These are phyloP conservation scores for Aproaerema taeniolella DNA, from an alignment of 2,888 invertebrate genomes.

Conservation along the genomic window DNA sequence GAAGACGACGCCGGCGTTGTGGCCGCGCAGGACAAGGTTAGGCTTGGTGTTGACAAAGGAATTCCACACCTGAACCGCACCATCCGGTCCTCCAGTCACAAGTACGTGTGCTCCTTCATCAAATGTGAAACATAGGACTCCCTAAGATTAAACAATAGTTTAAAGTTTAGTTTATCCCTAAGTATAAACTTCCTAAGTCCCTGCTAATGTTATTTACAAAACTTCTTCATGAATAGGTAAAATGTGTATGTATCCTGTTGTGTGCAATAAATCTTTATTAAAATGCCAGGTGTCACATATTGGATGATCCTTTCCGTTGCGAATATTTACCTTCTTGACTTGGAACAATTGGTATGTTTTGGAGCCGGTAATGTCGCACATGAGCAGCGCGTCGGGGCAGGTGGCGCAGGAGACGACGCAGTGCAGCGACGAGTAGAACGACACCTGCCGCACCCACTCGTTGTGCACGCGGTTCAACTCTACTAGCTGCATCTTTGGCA, in stretches of 20 bases:
- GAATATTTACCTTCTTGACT: slow-evolving; percentile 74
- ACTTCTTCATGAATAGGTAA: too few relatives aligned
- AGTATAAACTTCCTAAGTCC: too few relatives aligned
- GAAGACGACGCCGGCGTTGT: slow-evolving; percentile 82
- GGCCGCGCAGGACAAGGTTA: slow-evolving; percentile 79
- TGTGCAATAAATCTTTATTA: too few relatives aligned
- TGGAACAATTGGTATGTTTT: slow-evolving; percentile 77
- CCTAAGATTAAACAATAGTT: too few relatives aligned
- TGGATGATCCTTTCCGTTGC: too few relatives aligned
- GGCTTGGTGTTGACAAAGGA: slow-evolving; percentile 89
- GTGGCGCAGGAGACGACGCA: slow-evolving; percentile 83
- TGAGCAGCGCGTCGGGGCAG: slow-evolving; percentile 76
- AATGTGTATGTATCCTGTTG: too few relatives aligned
- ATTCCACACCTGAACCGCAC: slow-evolving; percentile 86
- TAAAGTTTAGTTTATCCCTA: too few relatives aligned
- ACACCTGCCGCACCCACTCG: slow-evolving; percentile 84
- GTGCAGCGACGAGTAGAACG: slow-evolving; percentile 80
- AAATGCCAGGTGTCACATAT: too few relatives aligned
- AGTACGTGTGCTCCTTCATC: slow-evolving; percentile 77
- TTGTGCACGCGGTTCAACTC: slow-evolving; percentile 78
- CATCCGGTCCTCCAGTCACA: slow-evolving; percentile 87
- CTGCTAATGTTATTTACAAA: too few relatives aligned
- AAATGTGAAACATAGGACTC: slow-evolving; percentile 80
- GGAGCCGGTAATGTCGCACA: slow-evolving; percentile 78
- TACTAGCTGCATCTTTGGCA: slow-evolving; percentile 66